Percentiles rank a stretch among this genome's conserved stretches.
Evolutionary conservation across 1,140 invertebrate genomes (phyloP).

Genomic region (Drosophila navojoa): DNA sequence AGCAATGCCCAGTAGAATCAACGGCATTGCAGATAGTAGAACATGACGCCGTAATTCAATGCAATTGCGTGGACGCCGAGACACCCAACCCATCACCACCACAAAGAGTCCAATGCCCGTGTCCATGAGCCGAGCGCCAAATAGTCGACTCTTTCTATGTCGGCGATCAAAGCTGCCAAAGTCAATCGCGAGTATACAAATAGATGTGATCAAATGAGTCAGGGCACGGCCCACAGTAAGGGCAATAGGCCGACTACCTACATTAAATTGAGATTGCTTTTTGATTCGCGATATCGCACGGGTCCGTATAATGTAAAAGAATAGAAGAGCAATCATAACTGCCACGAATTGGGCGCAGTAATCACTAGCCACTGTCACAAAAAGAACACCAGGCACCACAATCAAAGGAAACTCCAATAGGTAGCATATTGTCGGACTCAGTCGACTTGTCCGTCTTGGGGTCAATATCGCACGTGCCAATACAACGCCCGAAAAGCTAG

Average conservation of each 20-base stretch:
- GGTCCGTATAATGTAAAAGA: conserved; percentile 30
- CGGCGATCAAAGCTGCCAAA: conserved; percentile 93
- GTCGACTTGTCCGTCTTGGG: conserved; percentile 11
- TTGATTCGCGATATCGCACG: conserved; percentile 25
- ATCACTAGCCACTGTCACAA: conserved; percentile 56
- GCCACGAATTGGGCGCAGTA: conserved; percentile 33
- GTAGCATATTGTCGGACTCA: conserved; percentile 28
- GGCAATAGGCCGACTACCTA: conserved; percentile 53
- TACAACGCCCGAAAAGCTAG: conserved; percentile 56
- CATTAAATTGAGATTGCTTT: conserved; percentile 44
- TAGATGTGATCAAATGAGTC: conserved; percentile 90
- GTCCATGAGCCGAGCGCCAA: conserved; percentile 97
- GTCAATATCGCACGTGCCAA: conserved; percentile 43
- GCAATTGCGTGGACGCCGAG: conserved; percentile 70
- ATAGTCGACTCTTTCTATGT: conserved; percentile 94
- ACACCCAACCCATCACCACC: conserved; percentile 92
- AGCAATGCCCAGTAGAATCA: conserved; percentile 89
- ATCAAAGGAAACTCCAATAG: conserved; percentile 56
- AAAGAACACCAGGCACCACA: conserved; percentile 53
- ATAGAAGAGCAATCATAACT: conserved; percentile 17
- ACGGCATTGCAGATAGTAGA: conserved; percentile 83
- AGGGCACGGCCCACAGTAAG: conserved; percentile 86
- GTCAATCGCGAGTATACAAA: conserved; percentile 97
- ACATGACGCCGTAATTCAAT: conserved; percentile 62
- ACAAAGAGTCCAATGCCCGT: conserved; percentile 96